phyloP scores from a whole-genome alignment of 2,797 vertebrate genomes.

The Threskiornis aethiopicus region DNA sequence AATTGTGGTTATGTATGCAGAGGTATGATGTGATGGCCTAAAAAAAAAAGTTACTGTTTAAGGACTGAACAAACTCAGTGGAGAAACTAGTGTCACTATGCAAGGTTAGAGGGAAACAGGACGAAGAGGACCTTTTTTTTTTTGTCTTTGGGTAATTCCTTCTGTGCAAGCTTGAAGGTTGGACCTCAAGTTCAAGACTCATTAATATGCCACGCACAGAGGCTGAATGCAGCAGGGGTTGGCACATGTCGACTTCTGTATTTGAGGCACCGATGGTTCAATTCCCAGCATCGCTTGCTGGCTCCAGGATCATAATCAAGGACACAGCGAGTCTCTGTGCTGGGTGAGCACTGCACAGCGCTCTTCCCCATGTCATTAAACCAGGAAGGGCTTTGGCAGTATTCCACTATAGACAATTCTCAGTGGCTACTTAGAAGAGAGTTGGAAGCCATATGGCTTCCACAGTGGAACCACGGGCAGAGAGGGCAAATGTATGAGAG shows the following conservation, averaged over 20 bases:
- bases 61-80: not conserved
- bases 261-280: slow-evolving; percentile 57
- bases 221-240: slow-evolving; percentile 50
- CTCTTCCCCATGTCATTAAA: slow-evolving; percentile 55
- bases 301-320: slow-evolving; percentile 61
- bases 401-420: slow-evolving; percentile 65
- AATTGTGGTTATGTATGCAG: not conserved
- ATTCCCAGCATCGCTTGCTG: slow-evolving; percentile 56
- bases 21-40: not conserved
- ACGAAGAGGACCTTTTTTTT: not conserved
- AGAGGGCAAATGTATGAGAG: slow-evolving; percentile 60
- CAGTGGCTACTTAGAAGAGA: slow-evolving; percentile 55
- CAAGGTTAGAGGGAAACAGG: not conserved
- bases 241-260: slow-evolving; percentile 39
- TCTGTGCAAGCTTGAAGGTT: slow-evolving; percentile 40
- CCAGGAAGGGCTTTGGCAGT: slow-evolving; percentile 27
- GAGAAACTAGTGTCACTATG: not conserved
- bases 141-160: slow-evolving; percentile 14
- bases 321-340: slow-evolving; percentile 57
- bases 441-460: slow-evolving; percentile 68
- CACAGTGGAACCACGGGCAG: slow-evolving; percentile 24
- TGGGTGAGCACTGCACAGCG: slow-evolving; percentile 43
- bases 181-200: slow-evolving; percentile 51
- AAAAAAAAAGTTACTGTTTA: not conserved
- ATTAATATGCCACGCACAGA: slow-evolving; percentile 35